A percentile compares a stretch with the other conserved stretches of the same genome.
Evolutionary conservation across 2,888 invertebrate species (phyloP).

Genomic region (Kuschelorhynchus macadamiae): DNA sequence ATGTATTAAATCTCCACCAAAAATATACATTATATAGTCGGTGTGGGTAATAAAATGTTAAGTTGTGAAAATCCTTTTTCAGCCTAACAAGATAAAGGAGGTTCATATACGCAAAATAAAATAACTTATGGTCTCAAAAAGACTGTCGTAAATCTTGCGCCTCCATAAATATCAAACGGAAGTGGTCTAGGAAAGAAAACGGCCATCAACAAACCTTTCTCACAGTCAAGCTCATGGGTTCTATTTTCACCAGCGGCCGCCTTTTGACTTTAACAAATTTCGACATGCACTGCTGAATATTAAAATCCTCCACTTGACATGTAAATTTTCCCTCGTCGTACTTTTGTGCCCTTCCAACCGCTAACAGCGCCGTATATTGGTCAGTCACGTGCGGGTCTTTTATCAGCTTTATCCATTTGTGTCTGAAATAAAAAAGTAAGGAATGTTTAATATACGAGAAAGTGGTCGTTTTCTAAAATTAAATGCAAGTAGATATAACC

Average conservation of each 20-base stretch:
- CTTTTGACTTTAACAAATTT: conserved; percentile 74
- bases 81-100: too few relatives aligned
- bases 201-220: conserved; percentile 72
- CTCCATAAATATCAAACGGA: conserved; percentile 23
- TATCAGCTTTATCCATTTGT: conserved; percentile 77
- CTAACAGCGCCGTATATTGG: conserved; percentile 78
- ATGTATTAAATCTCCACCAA: too few relatives aligned
- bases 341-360: conserved; percentile 78
- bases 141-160: conserved; percentile 17
- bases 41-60: too few relatives aligned
- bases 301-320: conserved; percentile 82
- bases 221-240: conserved; percentile 80
- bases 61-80: too few relatives aligned
- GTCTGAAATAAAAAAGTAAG: conserved; percentile 67
- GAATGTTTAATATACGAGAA: conserved; percentile 44
- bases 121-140: too few relatives aligned
- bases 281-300: conserved; percentile 78
- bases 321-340: conserved; percentile 85
- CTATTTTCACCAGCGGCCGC: conserved; percentile 77
- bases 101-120: too few relatives aligned
- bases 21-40: too few relatives aligned
- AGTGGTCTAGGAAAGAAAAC: conserved; percentile 5
- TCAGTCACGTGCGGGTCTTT: conserved; percentile 70
- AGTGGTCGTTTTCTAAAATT: conserved; percentile 28
- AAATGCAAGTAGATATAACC: too few relatives aligned